A percentile compares a stretch with the other conserved stretches of the same genome.
phyloP scores from a whole-genome alignment of 2,113 vertebrate species.

The Actenoides lindsayi region DNA sequence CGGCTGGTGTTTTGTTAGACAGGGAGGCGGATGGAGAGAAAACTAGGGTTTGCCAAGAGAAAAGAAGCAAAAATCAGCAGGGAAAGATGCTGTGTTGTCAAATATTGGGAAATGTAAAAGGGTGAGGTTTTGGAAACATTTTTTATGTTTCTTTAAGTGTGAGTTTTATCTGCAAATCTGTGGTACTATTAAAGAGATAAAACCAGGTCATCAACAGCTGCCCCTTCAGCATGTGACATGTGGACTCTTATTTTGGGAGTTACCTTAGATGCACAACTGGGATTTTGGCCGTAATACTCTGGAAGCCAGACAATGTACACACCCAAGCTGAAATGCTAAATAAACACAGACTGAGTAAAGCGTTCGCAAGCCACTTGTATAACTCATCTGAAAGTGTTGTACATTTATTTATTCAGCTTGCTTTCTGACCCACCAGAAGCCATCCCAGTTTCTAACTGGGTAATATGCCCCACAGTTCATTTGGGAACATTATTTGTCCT shows the following conservation, averaged over 20 bases:
- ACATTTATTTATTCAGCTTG: neutral
- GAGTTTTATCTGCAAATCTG: conserved; percentile 12
- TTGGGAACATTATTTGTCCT: neutral
- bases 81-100: neutral
- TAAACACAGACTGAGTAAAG: conserved; percentile 59
- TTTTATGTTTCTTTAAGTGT: conserved; percentile 16
- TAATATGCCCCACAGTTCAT: neutral
- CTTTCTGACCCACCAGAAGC: conserved; percentile 1
- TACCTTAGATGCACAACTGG: conserved; percentile 50
- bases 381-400: conserved; percentile 60
- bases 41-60: conserved; percentile 25
- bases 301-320: conserved; percentile 67
- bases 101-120: neutral
- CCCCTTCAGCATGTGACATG: conserved; percentile 48
- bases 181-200: conserved; percentile 13
- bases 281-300: conserved; percentile 39
- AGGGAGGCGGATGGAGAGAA: conserved; percentile 13
- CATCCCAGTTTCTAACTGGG: neutral
- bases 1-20: conserved; percentile 53
- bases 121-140: neutral
- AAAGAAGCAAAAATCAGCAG: conserved; percentile 24
- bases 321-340: conserved; percentile 60
- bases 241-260: conserved; percentile 54
- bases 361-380: conserved; percentile 47
- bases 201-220: conserved; percentile 35